Evolutionary conservation across 2,888 invertebrate species (phyloP), one percentile per base, ranked within the genome.

Genomic region (Acrobasis suavella): DNA sequence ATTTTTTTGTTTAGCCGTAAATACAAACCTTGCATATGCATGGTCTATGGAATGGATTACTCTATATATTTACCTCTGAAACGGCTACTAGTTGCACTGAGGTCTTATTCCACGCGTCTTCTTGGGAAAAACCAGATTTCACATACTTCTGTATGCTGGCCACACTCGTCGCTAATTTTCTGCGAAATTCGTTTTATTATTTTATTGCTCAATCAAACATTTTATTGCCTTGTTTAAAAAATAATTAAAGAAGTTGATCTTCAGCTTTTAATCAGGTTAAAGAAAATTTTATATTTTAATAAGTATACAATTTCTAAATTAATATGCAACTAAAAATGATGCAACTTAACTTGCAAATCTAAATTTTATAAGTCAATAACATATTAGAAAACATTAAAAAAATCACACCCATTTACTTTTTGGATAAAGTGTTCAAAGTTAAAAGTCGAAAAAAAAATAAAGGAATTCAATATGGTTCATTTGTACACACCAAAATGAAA

Each of bases 41-140:
- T 46, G 6, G 14, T 46, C 5, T 46, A 7, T 14, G 12, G 9
- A n/a, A 46, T 46, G n/a, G 14, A 46, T 3, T 14, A 22, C 32
- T 32, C 7, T 32, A 1, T n/a, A 2, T 12, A n/a, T n/a, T 46
- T 14, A 96, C 96, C 91, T 97, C 96, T 10, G 98, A 96, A 37
- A 97, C 96, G 65, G 95, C 94, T 0, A 95, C 95, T 16, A 98
- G 87, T 80, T 96, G 96, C 51, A 98, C 96, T 0, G 97, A 96
- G 8, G 95, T 94, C 71, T 94, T 93, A 83, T 98, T 98, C 95
- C 98, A 97, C 0, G 98, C 97, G 69, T 96, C 95, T 83, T 97
- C 97, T 7, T 93, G 91, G 0, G 93, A 82, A 22, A 93, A 72
- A 0, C 97, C 97, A 52, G 89, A 91, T 58, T 87, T 91, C 7